Evolutionary conservation across 2,797 vertebrate genomes (phyloP).

Genomic region (Triplophysa yarkandensis): DNA sequence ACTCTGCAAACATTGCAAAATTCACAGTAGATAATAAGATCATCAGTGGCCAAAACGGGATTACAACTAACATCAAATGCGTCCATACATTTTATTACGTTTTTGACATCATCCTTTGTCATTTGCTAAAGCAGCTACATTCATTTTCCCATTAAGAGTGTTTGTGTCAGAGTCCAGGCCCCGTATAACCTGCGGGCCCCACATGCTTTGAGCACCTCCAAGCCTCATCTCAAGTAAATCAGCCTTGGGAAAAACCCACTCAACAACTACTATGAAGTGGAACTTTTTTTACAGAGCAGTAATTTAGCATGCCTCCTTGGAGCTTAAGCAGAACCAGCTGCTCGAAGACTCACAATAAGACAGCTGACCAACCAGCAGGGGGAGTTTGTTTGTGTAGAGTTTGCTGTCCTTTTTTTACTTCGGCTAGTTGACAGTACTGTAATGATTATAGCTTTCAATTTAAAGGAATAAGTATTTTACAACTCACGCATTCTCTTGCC

Average conservation of each 20-base stretch:
- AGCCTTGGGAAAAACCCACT: conserved; percentile 57
- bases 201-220: conserved; percentile 45
- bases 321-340: conserved; percentile 72
- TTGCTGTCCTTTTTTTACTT: background rate
- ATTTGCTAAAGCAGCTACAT: conserved; percentile 39
- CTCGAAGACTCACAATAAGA: conserved; percentile 49
- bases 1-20: no score
- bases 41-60: background rate
- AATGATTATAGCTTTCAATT: no score
- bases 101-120: conserved; percentile 18
- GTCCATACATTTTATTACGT: conserved; percentile 4
- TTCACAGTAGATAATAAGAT: conserved; percentile 3
- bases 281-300: conserved; percentile 63
- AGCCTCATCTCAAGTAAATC: conserved; percentile 58
- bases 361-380: conserved; percentile 55
- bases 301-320: conserved; percentile 62
- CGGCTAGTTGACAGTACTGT: background rate
- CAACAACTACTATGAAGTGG: conserved; percentile 51
- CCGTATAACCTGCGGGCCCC: conserved; percentile 46
- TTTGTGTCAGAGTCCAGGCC: conserved; percentile 50
- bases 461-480: no score
- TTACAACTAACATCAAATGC: background rate
- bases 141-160: conserved; percentile 35
- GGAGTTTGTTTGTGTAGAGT: conserved; percentile 21
- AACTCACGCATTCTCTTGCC: no score